These are phyloP conservation scores for Sepiola atlantica DNA, from an alignment of 2,888 invertebrate species.

Conservation along the genomic window DNA sequence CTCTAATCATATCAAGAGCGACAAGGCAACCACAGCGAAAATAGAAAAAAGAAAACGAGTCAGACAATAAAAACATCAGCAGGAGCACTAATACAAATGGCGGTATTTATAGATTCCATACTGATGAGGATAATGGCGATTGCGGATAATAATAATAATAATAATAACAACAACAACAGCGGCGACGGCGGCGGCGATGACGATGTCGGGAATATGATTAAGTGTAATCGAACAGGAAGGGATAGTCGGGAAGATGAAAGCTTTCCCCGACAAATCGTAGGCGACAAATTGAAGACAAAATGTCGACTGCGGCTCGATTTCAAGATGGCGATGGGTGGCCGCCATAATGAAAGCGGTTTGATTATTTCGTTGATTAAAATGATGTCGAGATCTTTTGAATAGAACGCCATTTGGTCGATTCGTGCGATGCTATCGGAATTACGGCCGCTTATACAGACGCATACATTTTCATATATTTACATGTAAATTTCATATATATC, in stretches of 20 bases:
- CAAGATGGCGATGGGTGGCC: neutral
- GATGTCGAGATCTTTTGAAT: neutral
- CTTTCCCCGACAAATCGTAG: neutral
- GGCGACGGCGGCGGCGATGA: neutral
- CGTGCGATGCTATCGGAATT: neutral
- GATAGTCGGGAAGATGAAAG: constrained; percentile 22
- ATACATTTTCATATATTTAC: neutral
- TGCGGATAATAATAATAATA: neutral
- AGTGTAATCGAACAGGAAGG: constrained; percentile 32
- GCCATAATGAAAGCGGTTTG: neutral
- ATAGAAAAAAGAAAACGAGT: too few species aligned
- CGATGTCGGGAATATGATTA: neutral
- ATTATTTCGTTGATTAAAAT: constrained; percentile 32
- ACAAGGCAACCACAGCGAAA: neutral
- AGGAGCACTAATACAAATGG: neutral
- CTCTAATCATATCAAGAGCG: neutral
- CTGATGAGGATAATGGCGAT: neutral
- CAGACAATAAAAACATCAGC: neutral
- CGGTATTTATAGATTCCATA: neutral
- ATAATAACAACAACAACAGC: too few species aligned
- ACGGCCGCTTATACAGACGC: neutral
- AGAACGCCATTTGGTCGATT: constrained; percentile 7
- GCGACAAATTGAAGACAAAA: constrained; percentile 13
- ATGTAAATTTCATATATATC: too few species aligned
- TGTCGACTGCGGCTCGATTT: neutral